These are phyloP conservation scores for Steatornis caripensis DNA, from an alignment of 2,113 vertebrate genomes.

Conservation along the genomic window DNA sequence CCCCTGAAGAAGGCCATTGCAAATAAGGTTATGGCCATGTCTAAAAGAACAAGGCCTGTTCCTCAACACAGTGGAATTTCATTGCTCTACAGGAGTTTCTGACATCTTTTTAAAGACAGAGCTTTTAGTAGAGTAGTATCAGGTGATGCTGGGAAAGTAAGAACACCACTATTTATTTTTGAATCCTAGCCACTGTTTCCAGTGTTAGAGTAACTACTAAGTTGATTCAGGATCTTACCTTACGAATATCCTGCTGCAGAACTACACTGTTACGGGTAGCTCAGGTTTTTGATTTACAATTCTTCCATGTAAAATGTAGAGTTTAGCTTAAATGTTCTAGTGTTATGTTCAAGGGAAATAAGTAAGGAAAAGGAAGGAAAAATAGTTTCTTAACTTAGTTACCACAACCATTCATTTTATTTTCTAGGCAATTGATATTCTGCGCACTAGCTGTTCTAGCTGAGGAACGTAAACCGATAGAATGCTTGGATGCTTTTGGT, in stretches of 20 bases:
- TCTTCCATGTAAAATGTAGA: background rate
- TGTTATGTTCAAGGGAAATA: background rate
- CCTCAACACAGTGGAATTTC: background rate
- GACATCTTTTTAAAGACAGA: background rate
- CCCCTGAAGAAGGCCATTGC: background rate
- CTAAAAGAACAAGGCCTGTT: background rate
- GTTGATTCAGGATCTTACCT: background rate
- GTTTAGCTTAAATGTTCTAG: background rate
- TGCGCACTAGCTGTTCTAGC: constrained; percentile 87
- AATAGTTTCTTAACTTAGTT: background rate
- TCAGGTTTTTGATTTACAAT: background rate
- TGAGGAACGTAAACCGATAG: constrained; percentile 86
- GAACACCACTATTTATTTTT: background rate
- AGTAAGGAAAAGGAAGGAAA: background rate
- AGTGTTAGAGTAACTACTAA: background rate
- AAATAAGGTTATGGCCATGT: background rate
- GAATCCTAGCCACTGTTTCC: background rate
- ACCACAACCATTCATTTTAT: background rate
- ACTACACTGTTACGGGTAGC: background rate
- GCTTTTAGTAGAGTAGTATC: background rate
- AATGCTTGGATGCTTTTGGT: constrained; percentile 97
- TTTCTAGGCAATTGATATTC: constrained; percentile 89
- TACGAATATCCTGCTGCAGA: background rate
- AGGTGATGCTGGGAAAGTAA: background rate
- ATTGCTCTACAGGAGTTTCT: background rate